phyloP scores from a whole-genome alignment of 2,888 invertebrate genomes.

The Tetranychus piercei region DNA sequence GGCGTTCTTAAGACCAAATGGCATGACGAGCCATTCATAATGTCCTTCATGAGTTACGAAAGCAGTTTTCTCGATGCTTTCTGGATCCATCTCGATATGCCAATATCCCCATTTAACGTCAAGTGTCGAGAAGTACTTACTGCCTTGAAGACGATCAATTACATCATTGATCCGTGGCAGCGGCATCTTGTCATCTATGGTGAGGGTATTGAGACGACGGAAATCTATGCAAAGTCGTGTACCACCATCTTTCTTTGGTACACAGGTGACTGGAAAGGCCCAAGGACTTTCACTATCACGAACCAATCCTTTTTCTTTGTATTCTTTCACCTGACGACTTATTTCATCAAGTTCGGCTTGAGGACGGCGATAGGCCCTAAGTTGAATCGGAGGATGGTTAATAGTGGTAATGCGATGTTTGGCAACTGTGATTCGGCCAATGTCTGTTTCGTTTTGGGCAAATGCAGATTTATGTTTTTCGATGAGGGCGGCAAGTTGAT shows the following conservation, averaged over 20 bases:
- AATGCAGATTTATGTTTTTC: not conserved
- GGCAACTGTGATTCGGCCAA: not conserved
- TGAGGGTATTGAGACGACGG: not conserved
- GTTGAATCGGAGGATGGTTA: not conserved
- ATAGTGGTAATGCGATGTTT: not conserved
- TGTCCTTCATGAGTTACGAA: conserved; percentile 14
- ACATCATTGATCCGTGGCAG: conserved; percentile 3
- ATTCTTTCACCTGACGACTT: too few species aligned
- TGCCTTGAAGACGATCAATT: not conserved
- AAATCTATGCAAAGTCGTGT: not conserved
- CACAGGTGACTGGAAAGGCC: not conserved
- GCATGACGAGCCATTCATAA: not conserved
- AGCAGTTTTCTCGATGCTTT: not conserved
- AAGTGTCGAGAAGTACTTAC: not conserved
- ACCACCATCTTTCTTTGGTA: not conserved
- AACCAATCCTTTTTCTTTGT: not conserved
- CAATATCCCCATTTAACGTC: conserved; percentile 12
- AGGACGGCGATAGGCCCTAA: not conserved
- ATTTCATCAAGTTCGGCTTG: not conserved
- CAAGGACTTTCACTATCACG: not conserved
- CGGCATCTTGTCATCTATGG: not conserved
- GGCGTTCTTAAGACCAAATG: conserved; percentile 15
- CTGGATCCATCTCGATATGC: conserved; percentile 5
- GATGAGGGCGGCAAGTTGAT: not conserved
- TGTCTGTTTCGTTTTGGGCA: not conserved